Base-by-base conservation (phyloP, 2,888 invertebrate species). In the Temnothorax rugatulus region DNA sequence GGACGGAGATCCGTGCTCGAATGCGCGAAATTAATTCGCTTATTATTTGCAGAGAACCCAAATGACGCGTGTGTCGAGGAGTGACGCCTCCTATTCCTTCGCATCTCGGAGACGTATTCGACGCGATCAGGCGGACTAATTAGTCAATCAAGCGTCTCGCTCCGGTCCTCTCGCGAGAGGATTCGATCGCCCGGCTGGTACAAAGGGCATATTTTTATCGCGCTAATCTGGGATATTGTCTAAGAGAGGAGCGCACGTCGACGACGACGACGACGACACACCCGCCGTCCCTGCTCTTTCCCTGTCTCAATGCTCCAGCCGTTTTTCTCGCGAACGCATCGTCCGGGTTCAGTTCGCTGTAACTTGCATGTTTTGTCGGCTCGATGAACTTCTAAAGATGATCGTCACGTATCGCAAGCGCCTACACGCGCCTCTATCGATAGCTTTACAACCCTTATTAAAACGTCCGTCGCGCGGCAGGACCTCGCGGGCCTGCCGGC, bases 291-390 rank as follows among this genome's bases (percentile, higher is more conserved):
- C 74, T 69, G 69, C 66, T 86, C 64, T 86, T 15, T 54, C 34
- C 21, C 38, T 66, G 52, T 75, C 69, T 54, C 76, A 63, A 88
- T 88, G 88, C 90, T 91, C 91, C 91, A 91, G 88, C 88, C 90
- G 84, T 71, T 82, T 85, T 87, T 84, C 66, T 87, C 86, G 74
- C 74, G 21, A 34, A 77, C 83, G 73, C 73, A 76, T 79, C 83
- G 61, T 64, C 81, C 83, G 75, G 69, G 76, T 71, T 71, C 63
- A 18, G 38, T 64, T 50, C 81, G 79, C 81, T 75, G 69, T 86
- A 76, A 82, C 69, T 85, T 68, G 66, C 47, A 29, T 29, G 66
- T 47, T 68, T 64, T 68, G 66, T 68, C 71, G 52, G 86, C 79
- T 84, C 83, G 83, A 87, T 86, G 86, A 84, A 86, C 52, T 86